Base-by-base conservation (phyloP, 1,140 invertebrate genomes). In the Zaprionus davidi region DNA sequence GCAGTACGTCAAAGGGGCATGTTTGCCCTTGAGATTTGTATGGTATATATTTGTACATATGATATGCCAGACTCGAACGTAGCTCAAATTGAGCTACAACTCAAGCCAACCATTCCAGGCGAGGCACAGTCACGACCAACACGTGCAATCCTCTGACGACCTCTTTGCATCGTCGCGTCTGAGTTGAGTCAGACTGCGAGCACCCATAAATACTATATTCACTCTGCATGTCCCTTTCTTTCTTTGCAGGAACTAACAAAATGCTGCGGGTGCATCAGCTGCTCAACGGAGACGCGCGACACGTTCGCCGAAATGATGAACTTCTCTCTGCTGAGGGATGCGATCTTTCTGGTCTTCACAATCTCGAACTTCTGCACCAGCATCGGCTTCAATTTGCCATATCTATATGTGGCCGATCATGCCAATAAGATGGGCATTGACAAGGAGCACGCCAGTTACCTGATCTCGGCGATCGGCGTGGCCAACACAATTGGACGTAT, bases 371-470 rank as follows among this genome's bases (percentile, higher is more conserved):
- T 99, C 92, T 96, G 98, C 84, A 99, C 98, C 7, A 98, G 97
- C 91, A 97, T 99, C 79, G 98, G 98, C 36, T 99, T 99, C 94
- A 98, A 99, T 93, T 96, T 99, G 83, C 98, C 98, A 64, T 97
- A 98, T 93, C 94, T 99, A 76, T 97, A 97, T 93, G 94, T 97
- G 46, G 95, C 95, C 70, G 94, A 95, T 53, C 94, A 95, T 93
- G 95, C 96, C 4, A 93, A 95, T 62, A 91, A 94, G 9, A 79
- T 95, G 53, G 93, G 93, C 1, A 94, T 97, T 13, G 76, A 93
- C 2, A 91, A 94, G 76, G 92, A 94, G 58, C 79, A 94, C 57
- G 94, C 95, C 2, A 95, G 95, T 75, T 96, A 95, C 80, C 93
- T 98, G 62, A 93, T 98, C 46, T 94, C 96, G 26, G 94, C 97